phyloP scores from a whole-genome alignment of 2,797 vertebrate species.

The Allobates femoralis region DNA sequence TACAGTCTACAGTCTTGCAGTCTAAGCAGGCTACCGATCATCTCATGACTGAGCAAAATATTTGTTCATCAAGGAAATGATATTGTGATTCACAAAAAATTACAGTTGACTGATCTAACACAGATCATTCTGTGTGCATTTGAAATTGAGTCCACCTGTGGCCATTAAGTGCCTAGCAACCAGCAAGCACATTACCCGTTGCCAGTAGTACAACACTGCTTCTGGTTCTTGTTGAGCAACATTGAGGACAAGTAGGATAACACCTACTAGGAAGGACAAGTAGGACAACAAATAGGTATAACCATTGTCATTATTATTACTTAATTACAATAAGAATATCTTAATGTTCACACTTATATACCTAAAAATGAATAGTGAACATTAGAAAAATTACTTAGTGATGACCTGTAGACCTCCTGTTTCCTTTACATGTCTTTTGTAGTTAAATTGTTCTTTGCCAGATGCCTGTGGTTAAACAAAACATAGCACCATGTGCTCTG shows the following conservation, averaged over 20 bases:
- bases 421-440: conserved; percentile 42
- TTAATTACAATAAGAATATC: not conserved
- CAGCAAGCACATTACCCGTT: no score
- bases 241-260: not conserved
- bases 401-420: conserved; percentile 30
- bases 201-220: no score
- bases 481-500: conserved; percentile 51
- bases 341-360: not conserved
- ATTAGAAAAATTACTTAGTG: conserved; percentile 27
- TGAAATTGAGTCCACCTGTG: no score
- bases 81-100: no score
- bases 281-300: not conserved
- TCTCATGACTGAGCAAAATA: no score
- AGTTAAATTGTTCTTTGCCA: conserved; percentile 55
- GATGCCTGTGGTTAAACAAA: conserved; percentile 55
- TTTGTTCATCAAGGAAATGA: no score
- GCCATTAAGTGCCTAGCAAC: no score
- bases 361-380: not conserved
- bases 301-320: not conserved
- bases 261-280: not conserved
- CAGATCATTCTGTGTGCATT: no score
- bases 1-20: no score
- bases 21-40: no score
- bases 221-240: not conserved
- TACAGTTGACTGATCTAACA: no score